Conservation (phyloP, 2,113 vertebrate species). For the Dryoscopus gambensis region DNA sequence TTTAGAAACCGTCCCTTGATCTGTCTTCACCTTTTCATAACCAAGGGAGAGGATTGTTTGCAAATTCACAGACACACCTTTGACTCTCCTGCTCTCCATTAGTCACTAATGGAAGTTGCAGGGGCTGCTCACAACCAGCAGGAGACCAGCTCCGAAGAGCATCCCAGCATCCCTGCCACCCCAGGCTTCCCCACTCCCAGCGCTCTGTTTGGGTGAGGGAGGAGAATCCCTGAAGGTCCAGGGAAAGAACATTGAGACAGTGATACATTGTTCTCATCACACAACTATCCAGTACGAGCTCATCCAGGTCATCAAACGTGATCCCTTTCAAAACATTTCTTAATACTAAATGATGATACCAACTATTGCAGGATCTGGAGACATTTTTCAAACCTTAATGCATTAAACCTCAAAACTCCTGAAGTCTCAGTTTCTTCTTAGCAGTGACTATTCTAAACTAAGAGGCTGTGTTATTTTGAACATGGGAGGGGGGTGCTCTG, state of each 20-base stretch:
- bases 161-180: not conserved
- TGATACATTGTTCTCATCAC: not conserved
- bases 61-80: not conserved
- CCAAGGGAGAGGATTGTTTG: not conserved
- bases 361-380: not conserved
- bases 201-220: not conserved
- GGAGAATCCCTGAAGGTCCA: not conserved
- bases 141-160: not conserved
- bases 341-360: not conserved
- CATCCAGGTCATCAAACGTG: not conserved
- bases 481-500: not conserved
- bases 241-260: not conserved
- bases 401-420: not conserved
- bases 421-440: not conserved
- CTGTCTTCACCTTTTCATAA: not conserved
- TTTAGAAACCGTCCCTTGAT: not conserved
- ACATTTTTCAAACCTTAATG: not conserved
- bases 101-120: not conserved
- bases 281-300: not conserved
- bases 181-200: not conserved
- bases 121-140: not conserved
- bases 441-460: not conserved
- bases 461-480: conserved; percentile 7
- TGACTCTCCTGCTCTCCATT: not conserved
- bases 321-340: not conserved